These are phyloP conservation scores for Ceratosolen fusciceps DNA, from an alignment of 1,140 invertebrate genomes.

Conservation along the genomic window DNA sequence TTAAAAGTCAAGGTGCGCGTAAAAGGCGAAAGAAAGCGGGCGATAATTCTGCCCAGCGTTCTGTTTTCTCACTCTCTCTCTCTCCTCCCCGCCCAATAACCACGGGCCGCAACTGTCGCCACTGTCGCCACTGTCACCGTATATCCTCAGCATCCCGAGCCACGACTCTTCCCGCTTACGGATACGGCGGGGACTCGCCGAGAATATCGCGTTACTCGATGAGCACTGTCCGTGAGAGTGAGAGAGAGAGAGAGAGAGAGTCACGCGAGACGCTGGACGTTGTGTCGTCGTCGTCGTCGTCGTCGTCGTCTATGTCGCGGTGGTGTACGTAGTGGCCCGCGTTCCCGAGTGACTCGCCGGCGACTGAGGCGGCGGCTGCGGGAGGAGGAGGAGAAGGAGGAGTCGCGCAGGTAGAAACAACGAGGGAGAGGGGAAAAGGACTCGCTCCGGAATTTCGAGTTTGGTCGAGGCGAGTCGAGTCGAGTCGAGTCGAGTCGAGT, in stretches of 20 bases:
- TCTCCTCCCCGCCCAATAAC: not conserved
- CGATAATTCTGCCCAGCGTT: conserved; percentile 20
- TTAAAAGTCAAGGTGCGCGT: not conserved
- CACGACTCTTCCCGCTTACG: conserved; percentile 25
- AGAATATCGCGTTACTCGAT: conserved; percentile 44
- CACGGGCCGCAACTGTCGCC: too few relatives aligned
- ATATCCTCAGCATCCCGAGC: too few relatives aligned
- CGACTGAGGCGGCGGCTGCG: too few relatives aligned
- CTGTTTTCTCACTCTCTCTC: not conserved
- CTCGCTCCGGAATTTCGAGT: conserved; percentile 45
- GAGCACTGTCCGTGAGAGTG: not conserved
- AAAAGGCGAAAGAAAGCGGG: conserved; percentile 1
- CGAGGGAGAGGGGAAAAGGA: not conserved
- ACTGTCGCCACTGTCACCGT: too few relatives aligned
- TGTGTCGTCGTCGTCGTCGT: too few relatives aligned
- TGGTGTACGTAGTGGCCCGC: too few relatives aligned
- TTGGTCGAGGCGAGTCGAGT: conserved; percentile 23
- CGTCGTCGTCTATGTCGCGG: too few relatives aligned
- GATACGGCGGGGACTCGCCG: not conserved
- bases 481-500: too few relatives aligned
- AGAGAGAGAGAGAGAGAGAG: not conserved
- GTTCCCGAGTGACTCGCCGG: too few relatives aligned
- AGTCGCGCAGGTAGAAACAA: not conserved
- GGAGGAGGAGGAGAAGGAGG: too few relatives aligned
- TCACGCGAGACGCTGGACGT: not conserved